Conservation (phyloP, 2,797 vertebrate species). For the Phaenicophaeus curvirostris region DNA sequence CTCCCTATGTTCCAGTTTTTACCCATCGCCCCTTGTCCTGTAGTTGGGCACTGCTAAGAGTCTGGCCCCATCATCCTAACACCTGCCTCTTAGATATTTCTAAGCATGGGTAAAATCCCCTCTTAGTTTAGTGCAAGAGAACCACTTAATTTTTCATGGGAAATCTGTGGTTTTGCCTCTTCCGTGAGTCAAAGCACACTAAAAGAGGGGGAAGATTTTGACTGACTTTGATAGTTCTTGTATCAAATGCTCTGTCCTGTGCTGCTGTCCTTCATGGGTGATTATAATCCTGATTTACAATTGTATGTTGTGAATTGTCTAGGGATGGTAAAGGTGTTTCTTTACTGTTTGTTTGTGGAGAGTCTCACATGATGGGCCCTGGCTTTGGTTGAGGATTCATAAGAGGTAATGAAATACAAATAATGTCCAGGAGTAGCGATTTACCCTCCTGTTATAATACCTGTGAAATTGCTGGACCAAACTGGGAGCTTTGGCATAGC, state of each 20-base stretch:
- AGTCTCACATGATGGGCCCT: not conserved
- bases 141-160: not conserved
- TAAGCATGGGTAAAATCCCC: too few relatives aligned
- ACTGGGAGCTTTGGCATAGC: slow-evolving; percentile 37
- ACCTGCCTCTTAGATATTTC: too few relatives aligned
- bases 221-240: not conserved
- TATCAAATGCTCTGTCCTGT: not conserved
- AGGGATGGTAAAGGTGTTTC: not conserved
- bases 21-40: too few relatives aligned
- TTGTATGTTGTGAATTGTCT: not conserved
- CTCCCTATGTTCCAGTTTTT: too few relatives aligned
- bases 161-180: not conserved
- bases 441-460: slow-evolving; percentile 41
- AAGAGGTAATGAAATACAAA: slow-evolving; percentile 20
- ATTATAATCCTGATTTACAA: not conserved
- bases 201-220: not conserved
- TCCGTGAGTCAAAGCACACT: not conserved
- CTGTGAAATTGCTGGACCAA: slow-evolving; percentile 47
- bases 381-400: not conserved
- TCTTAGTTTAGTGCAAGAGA: not conserved
- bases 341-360: not conserved
- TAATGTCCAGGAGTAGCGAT: not conserved
- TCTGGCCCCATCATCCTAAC: too few relatives aligned
- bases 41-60: too few relatives aligned
- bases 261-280: not conserved